phyloP scores from a whole-genome alignment of 2,113 vertebrate genomes.

The Apaloderma vittatum region DNA sequence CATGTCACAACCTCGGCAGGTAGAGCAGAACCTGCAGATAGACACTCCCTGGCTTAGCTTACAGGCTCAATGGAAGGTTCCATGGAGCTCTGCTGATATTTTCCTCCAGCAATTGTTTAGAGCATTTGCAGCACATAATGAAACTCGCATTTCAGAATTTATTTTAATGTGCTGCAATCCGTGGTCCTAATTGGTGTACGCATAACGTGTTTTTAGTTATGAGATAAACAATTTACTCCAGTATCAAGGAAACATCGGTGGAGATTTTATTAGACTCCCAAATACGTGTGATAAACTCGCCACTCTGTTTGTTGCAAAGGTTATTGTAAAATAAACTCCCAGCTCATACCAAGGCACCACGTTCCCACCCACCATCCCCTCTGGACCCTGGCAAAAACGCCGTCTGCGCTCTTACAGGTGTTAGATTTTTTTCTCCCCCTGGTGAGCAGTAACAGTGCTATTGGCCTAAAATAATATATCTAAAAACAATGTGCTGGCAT shows the following conservation, averaged over 20 bases:
- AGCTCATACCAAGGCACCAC: neutral
- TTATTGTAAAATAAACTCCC: constrained; percentile 72
- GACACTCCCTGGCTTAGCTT: neutral
- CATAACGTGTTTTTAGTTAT: constrained; percentile 65
- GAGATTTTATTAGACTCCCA: constrained; percentile 73
- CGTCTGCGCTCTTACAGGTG: constrained; percentile 77
- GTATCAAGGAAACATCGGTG: constrained; percentile 66
- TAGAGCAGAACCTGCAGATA: neutral
- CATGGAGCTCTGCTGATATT: neutral
- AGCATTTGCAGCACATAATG: neutral
- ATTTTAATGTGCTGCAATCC: constrained; percentile 60
- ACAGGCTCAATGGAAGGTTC: neutral
- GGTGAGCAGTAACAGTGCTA: constrained; percentile 68
- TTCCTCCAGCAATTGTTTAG: neutral
- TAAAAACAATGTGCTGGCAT: constrained; percentile 80
- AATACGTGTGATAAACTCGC: constrained; percentile 52
- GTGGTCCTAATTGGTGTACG: neutral
- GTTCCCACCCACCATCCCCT: constrained; percentile 30
- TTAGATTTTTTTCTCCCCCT: constrained; percentile 64
- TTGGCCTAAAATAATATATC: constrained; percentile 71
- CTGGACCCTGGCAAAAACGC: constrained; percentile 45
- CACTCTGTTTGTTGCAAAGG: constrained; percentile 61
- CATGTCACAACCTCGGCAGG: rapidly evolving
- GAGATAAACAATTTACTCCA: constrained; percentile 68
- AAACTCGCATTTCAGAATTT: constrained; percentile 31